These are phyloP conservation scores for Stramonita haemastoma DNA, from an alignment of 2,888 invertebrate genomes.

Conservation along the genomic window DNA sequence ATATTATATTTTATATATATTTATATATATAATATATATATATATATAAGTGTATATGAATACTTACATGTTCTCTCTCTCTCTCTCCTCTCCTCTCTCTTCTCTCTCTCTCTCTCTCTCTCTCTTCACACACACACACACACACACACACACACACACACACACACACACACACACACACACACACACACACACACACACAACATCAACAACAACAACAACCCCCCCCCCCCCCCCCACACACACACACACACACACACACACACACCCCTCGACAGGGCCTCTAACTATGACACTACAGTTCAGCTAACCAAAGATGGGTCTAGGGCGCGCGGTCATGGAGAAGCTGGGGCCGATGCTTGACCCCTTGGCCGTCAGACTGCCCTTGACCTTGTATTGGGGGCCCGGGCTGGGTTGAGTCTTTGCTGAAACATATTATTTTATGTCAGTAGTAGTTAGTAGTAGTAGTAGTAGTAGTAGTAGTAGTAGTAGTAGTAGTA, in stretches of 20 bases:
- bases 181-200: conserved; percentile 28
- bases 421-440: background rate
- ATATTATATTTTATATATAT: too few relatives aligned
- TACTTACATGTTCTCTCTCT: background rate
- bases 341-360: conserved; percentile 38
- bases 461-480: too few relatives aligned
- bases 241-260: too few relatives aligned
- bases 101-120: background rate
- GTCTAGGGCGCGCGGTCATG: conserved; percentile 37
- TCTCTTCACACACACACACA: background rate
- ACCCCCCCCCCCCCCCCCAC: too few relatives aligned
- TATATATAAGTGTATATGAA: too few relatives aligned
- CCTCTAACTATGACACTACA: background rate
- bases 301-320: conserved; percentile 38
- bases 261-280: too few relatives aligned
- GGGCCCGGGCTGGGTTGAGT: conserved; percentile 38
- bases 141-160: background rate
- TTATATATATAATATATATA: too few relatives aligned
- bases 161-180: conserved; percentile 30
- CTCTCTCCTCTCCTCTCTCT: background rate
- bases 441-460: too few relatives aligned
- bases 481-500: too few relatives aligned
- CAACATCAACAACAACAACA: background rate
- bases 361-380: conserved; percentile 38
- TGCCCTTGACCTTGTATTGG: conserved; percentile 42